Percentiles rank a stretch among this genome's conserved stretches.
These are phyloP conservation scores for Probosciger aterrimus DNA, from an alignment of 2,113 vertebrate genomes.

Conservation along the genomic window DNA sequence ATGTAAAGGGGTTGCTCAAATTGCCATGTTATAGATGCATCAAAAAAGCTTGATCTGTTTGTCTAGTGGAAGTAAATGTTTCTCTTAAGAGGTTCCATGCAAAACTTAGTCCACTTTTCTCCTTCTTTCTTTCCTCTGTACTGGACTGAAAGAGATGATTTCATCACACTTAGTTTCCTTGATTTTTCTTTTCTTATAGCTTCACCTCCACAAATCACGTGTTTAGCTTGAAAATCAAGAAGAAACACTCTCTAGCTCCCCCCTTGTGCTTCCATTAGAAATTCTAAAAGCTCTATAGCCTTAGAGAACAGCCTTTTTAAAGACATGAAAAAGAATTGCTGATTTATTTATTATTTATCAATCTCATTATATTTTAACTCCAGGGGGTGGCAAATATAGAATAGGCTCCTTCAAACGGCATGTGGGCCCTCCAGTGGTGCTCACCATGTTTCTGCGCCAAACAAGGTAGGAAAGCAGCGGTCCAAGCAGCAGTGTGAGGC, in stretches of 20 bases:
- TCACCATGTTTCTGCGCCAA: not conserved
- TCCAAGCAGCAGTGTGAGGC: not conserved
- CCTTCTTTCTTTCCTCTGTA: not conserved
- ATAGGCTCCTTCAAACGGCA: conserved; percentile 11
- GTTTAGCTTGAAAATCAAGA: conserved; percentile 37
- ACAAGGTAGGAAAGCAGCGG: not conserved
- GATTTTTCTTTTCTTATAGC: not conserved
- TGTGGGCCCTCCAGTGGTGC: conserved; percentile 47
- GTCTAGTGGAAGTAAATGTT: not conserved
- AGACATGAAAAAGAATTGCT: conserved; percentile 58
- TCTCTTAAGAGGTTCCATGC: not conserved
- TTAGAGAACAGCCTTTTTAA: conserved; percentile 41
- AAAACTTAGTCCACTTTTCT: not conserved
- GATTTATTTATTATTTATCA: conserved; percentile 62
- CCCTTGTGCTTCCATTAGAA: conserved; percentile 14
- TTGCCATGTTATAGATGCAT: not conserved
- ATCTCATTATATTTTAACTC: conserved; percentile 59
- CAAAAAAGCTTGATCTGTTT: conserved; percentile 9
- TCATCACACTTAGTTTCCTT: not conserved
- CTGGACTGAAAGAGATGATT: not conserved
- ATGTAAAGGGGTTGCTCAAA: not conserved
- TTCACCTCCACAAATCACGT: not conserved
- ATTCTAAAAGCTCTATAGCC: conserved; percentile 34
- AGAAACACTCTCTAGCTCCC: not conserved
- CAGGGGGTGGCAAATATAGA: conserved; percentile 24